Base-by-base conservation (phyloP, 2,888 invertebrate species). In the Germaria angustata region DNA sequence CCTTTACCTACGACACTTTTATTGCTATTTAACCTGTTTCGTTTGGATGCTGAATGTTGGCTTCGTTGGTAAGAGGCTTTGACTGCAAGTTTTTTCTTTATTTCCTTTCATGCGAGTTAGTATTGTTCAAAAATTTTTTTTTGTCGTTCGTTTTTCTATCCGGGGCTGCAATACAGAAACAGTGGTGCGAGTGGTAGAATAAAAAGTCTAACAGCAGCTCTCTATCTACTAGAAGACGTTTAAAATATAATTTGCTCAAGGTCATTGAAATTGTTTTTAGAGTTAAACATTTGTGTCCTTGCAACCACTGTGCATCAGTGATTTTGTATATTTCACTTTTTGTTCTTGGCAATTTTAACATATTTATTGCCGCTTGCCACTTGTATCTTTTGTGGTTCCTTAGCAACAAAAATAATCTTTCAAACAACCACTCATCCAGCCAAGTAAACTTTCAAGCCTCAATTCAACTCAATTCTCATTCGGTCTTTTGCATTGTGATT, bases 1-100 rank as follows among this genome's bases (percentile, higher is more conserved):
- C 82, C 84, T 85, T 82, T 85, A 81, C 85, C 84, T 84, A 84
- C 82, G 85, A 85, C 84, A 85, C 82, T 85, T 85, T 84, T 84
- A 85, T 82, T 84, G 82, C 76, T 73, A 80, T 82, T 85, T 84
- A 84, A 85, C 85, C 84, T 80, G 84, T 85, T 82, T 82, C 68
- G 39, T 75, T 82, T 28, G 46, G 57, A 65, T 57, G 66, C 44
- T 68, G 73, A 32, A 20, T 41, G 39, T 34, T 65, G 73, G 44
- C 17, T 44, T 55, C 55, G 32, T 41, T 41, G 11, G 41, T 20
- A 13, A 44, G 53, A 24, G 41, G 13, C 61, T 49, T 49, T 57
- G 46, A 6, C 17, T 57, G 49, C 11, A 53, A 53, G 22, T 49
- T 44, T 28, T 66, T 24, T 39, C 9, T 65, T 49, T 36, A 68